A percentile compares a stretch with the other conserved stretches of the same genome.
Conservation (phyloP, 2,888 invertebrate species). For the Caenorhabditis wallacei region DNA sequence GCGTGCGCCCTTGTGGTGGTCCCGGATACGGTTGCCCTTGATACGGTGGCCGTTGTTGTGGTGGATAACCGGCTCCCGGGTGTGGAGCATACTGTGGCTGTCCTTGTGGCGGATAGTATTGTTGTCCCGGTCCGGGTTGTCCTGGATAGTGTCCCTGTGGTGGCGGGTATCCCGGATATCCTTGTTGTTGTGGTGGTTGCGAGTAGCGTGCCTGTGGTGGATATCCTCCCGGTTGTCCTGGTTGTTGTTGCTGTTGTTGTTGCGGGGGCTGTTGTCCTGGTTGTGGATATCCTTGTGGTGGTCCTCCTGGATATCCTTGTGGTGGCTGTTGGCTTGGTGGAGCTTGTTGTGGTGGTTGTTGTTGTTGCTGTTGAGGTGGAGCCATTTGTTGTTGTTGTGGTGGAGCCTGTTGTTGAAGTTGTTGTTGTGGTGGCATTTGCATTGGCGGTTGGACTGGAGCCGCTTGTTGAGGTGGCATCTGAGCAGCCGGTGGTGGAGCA, state of each 20-base stretch:
- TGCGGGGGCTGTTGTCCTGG: slow-evolving; percentile 37
- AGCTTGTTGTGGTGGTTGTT: slow-evolving; percentile 30
- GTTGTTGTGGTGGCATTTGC: slow-evolving; percentile 11
- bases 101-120: slow-evolving; percentile 60
- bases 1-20: slow-evolving; percentile 44
- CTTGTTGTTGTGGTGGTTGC: slow-evolving; percentile 14
- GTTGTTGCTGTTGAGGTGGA: slow-evolving; percentile 30
- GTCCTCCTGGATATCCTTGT: slow-evolving; percentile 51
- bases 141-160: slow-evolving; percentile 47
- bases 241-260: slow-evolving; percentile 1
- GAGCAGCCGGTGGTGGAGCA: slow-evolving; percentile 45
- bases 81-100: slow-evolving; percentile 48
- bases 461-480: slow-evolving; percentile 25
- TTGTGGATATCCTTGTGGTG: slow-evolving; percentile 61
- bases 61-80: slow-evolving; percentile 62
- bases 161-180: slow-evolving; percentile 52
- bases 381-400: slow-evolving; percentile 28
- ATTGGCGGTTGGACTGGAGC: slow-evolving; percentile 27
- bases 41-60: slow-evolving; percentile 55
- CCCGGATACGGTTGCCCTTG: slow-evolving; percentile 61
- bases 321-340: slow-evolving; percentile 24
- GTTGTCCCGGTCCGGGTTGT: slow-evolving; percentile 41
- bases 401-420: slow-evolving; percentile 23
- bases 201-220: slow-evolving; percentile 38
- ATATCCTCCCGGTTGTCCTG: slow-evolving; percentile 55